These are phyloP conservation scores for Neoaliturus tenellus DNA, from an alignment of 2,888 invertebrate species.

Conservation along the genomic window DNA sequence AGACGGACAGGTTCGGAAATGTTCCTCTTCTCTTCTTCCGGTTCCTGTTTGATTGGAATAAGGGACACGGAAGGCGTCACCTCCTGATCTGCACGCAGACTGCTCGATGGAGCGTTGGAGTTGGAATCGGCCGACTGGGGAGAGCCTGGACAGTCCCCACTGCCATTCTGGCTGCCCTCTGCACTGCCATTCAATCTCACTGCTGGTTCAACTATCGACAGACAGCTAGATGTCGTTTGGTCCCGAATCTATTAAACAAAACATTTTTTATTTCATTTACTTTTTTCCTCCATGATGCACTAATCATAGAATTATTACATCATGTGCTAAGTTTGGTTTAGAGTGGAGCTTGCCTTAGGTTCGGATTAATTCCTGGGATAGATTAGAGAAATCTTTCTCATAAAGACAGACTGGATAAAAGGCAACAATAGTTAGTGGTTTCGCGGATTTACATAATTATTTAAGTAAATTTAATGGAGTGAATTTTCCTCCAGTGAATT, in stretches of 20 bases:
- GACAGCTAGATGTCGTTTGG: slow-evolving; percentile 47
- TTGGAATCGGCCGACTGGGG: slow-evolving; percentile 90
- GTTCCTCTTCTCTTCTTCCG: slow-evolving; percentile 73
- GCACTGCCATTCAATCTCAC: slow-evolving; percentile 73
- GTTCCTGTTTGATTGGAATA: slow-evolving; percentile 86
- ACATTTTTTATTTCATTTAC: too few species aligned
- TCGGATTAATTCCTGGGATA: too few species aligned
- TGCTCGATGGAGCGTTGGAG: slow-evolving; percentile 83
- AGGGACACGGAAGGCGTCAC: slow-evolving; percentile 88
- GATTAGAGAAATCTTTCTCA: too few species aligned
- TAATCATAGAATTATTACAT: too few species aligned
- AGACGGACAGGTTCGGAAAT: slow-evolving; percentile 69
- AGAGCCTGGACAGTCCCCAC: slow-evolving; percentile 79
- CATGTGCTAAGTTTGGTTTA: too few species aligned
- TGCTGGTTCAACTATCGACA: slow-evolving; percentile 47
- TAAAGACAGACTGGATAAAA: too few species aligned
- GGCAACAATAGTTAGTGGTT: too few species aligned
- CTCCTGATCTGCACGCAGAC: slow-evolving; percentile 69
- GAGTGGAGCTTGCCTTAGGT: too few species aligned
- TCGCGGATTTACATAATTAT: too few species aligned
- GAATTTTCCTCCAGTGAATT: too few species aligned
- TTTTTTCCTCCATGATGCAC: too few species aligned
- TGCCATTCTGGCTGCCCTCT: slow-evolving; percentile 48
- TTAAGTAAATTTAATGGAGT: too few species aligned
- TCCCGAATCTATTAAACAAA: slow-evolving; percentile 53